Evolutionary conservation across 2,888 invertebrate species (phyloP).

Genomic region (Cerceris ruficornis): DNA sequence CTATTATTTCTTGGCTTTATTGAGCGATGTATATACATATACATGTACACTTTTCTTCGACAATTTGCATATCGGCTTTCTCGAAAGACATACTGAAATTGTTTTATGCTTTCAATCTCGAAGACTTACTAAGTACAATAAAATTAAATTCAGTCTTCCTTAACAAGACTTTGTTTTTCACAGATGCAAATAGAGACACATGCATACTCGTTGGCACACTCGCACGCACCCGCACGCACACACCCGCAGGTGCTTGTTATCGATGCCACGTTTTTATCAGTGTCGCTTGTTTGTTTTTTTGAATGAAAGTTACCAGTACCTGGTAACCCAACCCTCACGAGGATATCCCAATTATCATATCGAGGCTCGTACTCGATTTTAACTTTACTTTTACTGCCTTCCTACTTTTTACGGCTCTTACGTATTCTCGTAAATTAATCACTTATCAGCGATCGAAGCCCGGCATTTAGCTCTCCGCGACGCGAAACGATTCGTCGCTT

Average conservation of each 20-base stretch:
- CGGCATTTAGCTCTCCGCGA: background rate
- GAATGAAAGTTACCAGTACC: no score
- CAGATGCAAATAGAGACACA: constrained; percentile 3
- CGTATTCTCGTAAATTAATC: constrained; percentile 9
- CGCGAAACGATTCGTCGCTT: background rate
- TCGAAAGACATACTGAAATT: constrained; percentile 24
- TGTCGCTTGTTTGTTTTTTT: no score
- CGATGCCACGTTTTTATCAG: no score
- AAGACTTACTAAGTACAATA: constrained; percentile 68
- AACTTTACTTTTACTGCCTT: background rate
- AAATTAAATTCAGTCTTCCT: constrained; percentile 75
- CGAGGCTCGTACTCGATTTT: background rate
- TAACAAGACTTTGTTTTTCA: constrained; percentile 38
- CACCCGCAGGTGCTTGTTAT: no score
- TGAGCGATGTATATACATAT: constrained; percentile 34
- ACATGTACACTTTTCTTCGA: constrained; percentile 34
- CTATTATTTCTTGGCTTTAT: constrained; percentile 45
- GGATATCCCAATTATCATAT: background rate
- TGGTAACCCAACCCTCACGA: no score
- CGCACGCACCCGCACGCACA: background rate
- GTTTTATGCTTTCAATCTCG: constrained; percentile 21
- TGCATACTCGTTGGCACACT: constrained; percentile 13
- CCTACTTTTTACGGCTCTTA: constrained; percentile 7
- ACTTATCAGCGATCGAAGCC: background rate
- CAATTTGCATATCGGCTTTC: constrained; percentile 38